These are phyloP conservation scores for Oceanodroma leucorhoa DNA, from an alignment of 2,797 vertebrate species.

Conservation along the genomic window DNA sequence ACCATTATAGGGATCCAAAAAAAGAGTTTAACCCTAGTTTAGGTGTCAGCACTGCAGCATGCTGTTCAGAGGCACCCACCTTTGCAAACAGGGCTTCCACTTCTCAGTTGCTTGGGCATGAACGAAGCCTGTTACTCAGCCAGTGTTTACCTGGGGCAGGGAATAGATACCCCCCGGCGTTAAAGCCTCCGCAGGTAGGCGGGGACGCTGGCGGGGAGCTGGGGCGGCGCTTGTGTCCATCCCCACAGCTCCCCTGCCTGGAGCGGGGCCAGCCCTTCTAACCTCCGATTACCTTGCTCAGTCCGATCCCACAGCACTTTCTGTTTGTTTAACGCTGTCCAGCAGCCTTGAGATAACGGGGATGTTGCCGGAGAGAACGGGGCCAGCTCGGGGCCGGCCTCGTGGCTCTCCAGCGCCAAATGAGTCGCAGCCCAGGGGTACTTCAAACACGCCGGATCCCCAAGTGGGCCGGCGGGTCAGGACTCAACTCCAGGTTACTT, in stretches of 20 bases:
- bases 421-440: neutral
- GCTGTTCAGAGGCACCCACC: neutral
- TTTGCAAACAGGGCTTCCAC: neutral
- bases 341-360: neutral
- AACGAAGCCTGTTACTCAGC: neutral
- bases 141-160: fast-evolving
- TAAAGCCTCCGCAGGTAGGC: neutral
- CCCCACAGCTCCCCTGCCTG: neutral
- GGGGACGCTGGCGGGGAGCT: fast-evolving
- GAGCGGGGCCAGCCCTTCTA: neutral
- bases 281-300: neutral
- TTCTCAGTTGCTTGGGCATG: neutral
- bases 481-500: neutral
- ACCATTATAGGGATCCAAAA: neutral
- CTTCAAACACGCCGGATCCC: fast-evolving
- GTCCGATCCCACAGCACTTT: neutral
- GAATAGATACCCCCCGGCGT: fast-evolving
- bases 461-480: neutral
- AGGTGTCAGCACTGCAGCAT: neutral
- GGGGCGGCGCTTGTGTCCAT: fast-evolving
- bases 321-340: neutral
- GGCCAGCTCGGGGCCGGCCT: neutral
- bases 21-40: neutral
- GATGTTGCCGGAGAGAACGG: neutral
- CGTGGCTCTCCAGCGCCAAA: fast-evolving